Evolutionary conservation across 2,888 invertebrate genomes (phyloP).

Genomic region (Drosophila anomelani): DNA sequence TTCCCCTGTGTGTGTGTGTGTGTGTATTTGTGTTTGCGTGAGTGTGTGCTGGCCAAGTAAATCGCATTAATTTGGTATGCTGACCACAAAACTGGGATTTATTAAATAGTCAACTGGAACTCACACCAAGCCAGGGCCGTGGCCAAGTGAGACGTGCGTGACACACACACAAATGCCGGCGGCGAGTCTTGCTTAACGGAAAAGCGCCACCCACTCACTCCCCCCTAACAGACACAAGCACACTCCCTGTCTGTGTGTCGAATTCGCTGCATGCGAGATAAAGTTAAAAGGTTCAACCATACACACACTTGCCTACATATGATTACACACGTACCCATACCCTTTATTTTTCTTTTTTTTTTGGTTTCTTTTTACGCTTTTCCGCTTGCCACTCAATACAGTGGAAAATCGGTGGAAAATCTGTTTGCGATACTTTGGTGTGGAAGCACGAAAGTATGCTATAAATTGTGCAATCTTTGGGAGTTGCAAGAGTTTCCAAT

Average conservation of each 20-base stretch:
- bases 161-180: slow-evolving; percentile 64
- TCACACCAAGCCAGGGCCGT: slow-evolving; percentile 38
- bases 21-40: slow-evolving; percentile 20
- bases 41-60: slow-evolving; percentile 54
- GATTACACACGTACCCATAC: slow-evolving; percentile 33
- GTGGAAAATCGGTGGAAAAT: slow-evolving; percentile 49
- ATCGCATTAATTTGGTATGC: slow-evolving; percentile 81
- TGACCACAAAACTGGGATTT: slow-evolving; percentile 81
- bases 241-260: slow-evolving; percentile 18
- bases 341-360: slow-evolving; percentile 19
- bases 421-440: slow-evolving; percentile 6
- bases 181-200: slow-evolving; percentile 34
- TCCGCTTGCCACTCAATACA: slow-evolving; percentile 64
- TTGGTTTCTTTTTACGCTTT: slow-evolving; percentile 51
- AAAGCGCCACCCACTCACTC: neutral
- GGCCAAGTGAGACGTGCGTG: slow-evolving; percentile 62
- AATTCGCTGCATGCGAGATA: slow-evolving; percentile 48
- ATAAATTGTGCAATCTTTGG: neutral
- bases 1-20: slow-evolving; percentile 21
- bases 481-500: neutral
- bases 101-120: slow-evolving; percentile 79
- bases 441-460: neutral
- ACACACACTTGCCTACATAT: slow-evolving; percentile 15
- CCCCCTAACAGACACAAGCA: neutral
- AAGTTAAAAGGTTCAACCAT: slow-evolving; percentile 52